phyloP scores from a whole-genome alignment of 2,797 vertebrate species.

The Tapera naevia region DNA sequence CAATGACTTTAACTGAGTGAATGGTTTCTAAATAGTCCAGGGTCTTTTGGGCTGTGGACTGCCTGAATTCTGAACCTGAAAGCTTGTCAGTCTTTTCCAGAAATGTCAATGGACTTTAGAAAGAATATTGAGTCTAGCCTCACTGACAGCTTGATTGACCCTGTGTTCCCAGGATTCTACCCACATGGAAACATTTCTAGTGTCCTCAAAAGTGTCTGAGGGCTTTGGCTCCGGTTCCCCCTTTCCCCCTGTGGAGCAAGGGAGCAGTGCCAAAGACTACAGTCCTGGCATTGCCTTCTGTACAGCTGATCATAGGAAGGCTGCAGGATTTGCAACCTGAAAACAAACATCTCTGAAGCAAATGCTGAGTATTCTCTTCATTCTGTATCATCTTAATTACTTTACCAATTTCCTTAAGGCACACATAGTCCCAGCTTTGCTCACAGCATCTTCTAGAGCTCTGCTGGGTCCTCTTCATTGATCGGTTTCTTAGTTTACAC shows the following conservation, averaged over 20 bases:
- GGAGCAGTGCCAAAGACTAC: neutral
- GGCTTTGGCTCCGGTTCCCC: neutral
- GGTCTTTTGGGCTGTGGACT: neutral
- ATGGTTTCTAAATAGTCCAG: constrained; percentile 12
- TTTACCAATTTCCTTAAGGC: neutral
- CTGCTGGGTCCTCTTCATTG: neutral
- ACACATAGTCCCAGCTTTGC: neutral
- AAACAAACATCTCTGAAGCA: neutral
- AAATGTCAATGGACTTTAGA: neutral
- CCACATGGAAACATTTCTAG: neutral
- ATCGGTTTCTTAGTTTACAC: neutral
- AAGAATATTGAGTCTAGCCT: neutral
- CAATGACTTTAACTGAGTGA: neutral
- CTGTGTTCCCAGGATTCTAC: neutral
- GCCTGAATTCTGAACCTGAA: neutral
- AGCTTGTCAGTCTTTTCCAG: neutral
- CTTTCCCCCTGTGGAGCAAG: neutral
- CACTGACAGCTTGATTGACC: neutral
- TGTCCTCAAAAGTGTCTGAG: neutral
- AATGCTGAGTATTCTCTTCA: neutral
- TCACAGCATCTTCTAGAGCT: neutral
- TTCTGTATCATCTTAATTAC: neutral
- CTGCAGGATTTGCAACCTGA: neutral
- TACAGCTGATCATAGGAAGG: neutral
- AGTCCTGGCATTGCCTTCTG: neutral